phyloP scores from a whole-genome alignment of 2,113 vertebrate species.

The Cynoglossus semilaevis region DNA sequence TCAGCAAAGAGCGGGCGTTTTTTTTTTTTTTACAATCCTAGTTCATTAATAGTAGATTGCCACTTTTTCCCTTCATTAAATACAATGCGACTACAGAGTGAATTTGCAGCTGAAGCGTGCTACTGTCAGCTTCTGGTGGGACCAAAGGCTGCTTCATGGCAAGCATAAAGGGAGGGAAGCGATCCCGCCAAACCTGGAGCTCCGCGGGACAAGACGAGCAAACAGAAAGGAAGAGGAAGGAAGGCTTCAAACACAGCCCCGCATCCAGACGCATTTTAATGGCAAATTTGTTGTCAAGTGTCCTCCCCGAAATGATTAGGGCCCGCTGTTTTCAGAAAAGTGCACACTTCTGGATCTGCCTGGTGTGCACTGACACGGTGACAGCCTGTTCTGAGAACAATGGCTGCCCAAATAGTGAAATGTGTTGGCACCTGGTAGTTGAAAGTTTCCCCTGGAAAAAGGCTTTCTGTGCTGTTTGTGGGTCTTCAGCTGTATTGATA shows the following conservation, averaged over 20 bases:
- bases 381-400: conserved; percentile 77
- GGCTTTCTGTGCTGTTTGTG: conserved; percentile 73
- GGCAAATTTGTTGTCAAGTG: conserved; percentile 81
- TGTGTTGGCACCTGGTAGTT: conserved; percentile 74
- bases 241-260: conserved; percentile 62
- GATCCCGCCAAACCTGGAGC: conserved; percentile 67
- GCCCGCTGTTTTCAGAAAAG: conserved; percentile 75
- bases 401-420: conserved; percentile 75
- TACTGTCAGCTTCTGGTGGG: conserved; percentile 73
- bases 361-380: conserved; percentile 74
- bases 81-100: conserved; percentile 76
- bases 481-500: conserved; percentile 75
- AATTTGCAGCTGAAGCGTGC: conserved; percentile 65
- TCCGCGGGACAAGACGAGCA: conserved; percentile 58
- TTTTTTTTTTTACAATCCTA: conserved; percentile 68
- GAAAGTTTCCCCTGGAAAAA: conserved; percentile 68
- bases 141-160: conserved; percentile 74
- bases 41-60: conserved; percentile 82
- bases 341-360: conserved; percentile 75
- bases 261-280: conserved; percentile 78
- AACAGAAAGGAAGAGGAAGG: conserved; percentile 52
- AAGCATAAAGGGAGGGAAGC: conserved; percentile 65
- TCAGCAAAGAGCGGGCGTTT: conserved; percentile 71
- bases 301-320: conserved; percentile 77
- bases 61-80: conserved; percentile 81